Conservation (phyloP, 1,140 invertebrate species). For the Tetragnatha versicolor region DNA sequence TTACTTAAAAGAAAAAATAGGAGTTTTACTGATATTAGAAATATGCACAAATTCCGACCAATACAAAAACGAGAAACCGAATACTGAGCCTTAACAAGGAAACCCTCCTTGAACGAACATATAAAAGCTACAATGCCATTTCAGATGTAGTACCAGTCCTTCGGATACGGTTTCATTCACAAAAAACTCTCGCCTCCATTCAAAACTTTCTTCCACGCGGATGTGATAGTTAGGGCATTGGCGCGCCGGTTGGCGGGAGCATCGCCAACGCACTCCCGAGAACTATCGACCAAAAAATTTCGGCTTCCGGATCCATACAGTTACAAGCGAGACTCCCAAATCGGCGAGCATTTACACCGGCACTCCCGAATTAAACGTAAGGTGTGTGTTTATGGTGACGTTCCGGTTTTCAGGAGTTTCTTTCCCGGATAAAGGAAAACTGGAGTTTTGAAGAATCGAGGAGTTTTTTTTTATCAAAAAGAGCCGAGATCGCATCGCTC, state of each 20-base stretch:
- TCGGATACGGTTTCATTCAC: too few relatives aligned
- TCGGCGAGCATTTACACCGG: not conserved
- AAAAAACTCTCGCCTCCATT: not conserved
- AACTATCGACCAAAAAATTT: conserved; percentile 42
- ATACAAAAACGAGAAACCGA: too few relatives aligned
- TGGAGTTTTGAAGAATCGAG: not conserved
- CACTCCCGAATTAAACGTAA: not conserved
- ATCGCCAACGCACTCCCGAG: not conserved
- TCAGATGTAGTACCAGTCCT: too few relatives aligned
- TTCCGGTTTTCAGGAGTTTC: not conserved
- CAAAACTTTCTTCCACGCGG: conserved; percentile 3
- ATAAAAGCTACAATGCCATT: too few relatives aligned
- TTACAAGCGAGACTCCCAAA: conserved; percentile 24
- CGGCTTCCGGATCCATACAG: conserved; percentile 22
- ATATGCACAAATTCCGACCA: too few relatives aligned
- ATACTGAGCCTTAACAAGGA: too few relatives aligned
- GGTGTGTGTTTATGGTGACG: too few relatives aligned
- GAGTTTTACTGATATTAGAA: too few relatives aligned
- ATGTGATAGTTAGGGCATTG: conserved; percentile 1
- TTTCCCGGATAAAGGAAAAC: not conserved
- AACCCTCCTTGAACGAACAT: too few relatives aligned
- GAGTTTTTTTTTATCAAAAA: not conserved
- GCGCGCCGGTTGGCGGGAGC: conserved; percentile 9
- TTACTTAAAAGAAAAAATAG: too few relatives aligned
- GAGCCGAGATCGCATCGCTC: not conserved